A percentile compares a stretch with the other conserved stretches of the same genome.
Conservation (phyloP, 2,888 invertebrate species). For the Luperina nickerlii region DNA sequence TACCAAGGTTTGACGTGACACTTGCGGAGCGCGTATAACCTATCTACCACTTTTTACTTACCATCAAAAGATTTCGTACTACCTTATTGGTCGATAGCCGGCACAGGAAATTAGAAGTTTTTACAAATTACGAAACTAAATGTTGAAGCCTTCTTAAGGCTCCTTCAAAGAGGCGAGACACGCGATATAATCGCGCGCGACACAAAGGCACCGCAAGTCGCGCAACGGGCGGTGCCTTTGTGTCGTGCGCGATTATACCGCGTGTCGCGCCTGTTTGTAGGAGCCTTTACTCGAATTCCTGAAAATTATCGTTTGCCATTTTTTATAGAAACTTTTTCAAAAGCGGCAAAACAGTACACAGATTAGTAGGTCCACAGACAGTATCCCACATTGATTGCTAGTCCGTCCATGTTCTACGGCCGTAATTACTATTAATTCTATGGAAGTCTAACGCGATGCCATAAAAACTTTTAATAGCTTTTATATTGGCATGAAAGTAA, state of each 20-base stretch:
- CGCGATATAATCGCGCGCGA: too few relatives aligned
- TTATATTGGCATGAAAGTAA: slow-evolving; percentile 28
- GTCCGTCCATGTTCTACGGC: background rate
- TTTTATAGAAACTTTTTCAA: background rate
- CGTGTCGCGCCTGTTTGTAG: too few relatives aligned
- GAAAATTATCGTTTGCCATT: background rate
- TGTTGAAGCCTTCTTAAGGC: background rate
- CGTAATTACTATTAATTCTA: slow-evolving; percentile 30
- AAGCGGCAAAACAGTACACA: background rate
- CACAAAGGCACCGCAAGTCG: too few relatives aligned
- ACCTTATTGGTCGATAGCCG: background rate
- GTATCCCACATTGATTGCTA: background rate
- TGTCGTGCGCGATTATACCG: too few relatives aligned
- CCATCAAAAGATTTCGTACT: background rate
- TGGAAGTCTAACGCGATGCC: slow-evolving; percentile 10
- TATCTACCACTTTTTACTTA: background rate
- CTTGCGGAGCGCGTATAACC: background rate
- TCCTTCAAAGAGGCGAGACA: too few relatives aligned
- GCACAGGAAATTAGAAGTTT: too few relatives aligned
- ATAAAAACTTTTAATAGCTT: slow-evolving; percentile 39
- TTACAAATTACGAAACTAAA: background rate
- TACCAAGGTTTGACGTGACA: background rate
- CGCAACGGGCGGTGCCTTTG: too few relatives aligned
- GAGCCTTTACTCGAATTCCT: background rate
- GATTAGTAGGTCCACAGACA: background rate